Evolutionary conservation across 2,888 invertebrate species (phyloP).

Genomic region (Galerucella nymphaeae): DNA sequence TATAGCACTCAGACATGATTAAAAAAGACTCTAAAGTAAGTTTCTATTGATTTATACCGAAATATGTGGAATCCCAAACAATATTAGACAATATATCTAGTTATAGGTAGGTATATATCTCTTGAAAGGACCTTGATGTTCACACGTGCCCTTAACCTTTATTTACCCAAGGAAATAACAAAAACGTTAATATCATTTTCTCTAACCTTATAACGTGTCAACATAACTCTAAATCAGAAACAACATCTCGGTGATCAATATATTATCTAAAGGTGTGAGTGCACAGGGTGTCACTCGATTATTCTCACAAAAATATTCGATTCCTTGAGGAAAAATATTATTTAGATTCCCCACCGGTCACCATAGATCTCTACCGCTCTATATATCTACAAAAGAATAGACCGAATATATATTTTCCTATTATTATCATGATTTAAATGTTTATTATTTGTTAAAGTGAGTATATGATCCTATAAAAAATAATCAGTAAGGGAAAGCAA

Average conservation of each 20-base stretch:
- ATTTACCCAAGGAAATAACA: not conserved
- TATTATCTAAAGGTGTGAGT: not conserved
- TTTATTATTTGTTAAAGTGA: too few species aligned
- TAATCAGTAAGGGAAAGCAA: too few species aligned
- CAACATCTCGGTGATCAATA: conserved; percentile 12
- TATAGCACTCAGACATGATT: too few species aligned
- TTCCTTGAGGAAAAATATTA: too few species aligned
- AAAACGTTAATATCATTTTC: not conserved
- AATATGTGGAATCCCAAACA: not conserved
- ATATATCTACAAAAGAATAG: too few species aligned
- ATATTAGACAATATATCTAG: not conserved
- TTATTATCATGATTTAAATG: too few species aligned
- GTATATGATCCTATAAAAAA: too few species aligned
- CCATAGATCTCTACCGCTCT: too few species aligned
- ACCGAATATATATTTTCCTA: too few species aligned
- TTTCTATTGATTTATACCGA: too few species aligned
- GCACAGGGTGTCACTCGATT: conserved; percentile 6
- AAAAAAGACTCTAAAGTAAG: too few species aligned
- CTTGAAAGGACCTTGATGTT: not conserved
- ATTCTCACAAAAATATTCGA: not conserved
- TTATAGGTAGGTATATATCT: not conserved
- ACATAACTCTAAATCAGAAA: conserved; percentile 4
- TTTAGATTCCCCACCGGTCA: too few species aligned
- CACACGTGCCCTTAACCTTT: not conserved
- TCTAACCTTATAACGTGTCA: not conserved